These are phyloP conservation scores for Macaria liturata DNA, from an alignment of 2,888 invertebrate species.

Conservation along the genomic window DNA sequence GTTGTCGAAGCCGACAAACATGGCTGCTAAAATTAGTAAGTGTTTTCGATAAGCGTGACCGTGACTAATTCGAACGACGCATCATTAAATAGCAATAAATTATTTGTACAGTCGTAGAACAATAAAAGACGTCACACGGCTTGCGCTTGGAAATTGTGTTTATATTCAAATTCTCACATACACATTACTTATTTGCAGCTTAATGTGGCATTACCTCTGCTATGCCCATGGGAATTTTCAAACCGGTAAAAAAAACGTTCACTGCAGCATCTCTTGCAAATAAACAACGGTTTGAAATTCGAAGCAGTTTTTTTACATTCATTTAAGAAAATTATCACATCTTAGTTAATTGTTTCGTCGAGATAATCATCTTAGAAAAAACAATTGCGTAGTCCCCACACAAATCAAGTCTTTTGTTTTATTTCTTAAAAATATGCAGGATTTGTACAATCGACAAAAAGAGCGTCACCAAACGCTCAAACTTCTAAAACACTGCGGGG, in stretches of 20 bases:
- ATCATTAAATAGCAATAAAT: slow-evolving; percentile 44
- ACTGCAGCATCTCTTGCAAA: slow-evolving; percentile 49
- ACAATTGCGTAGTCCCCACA: slow-evolving; percentile 14
- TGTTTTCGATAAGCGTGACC: slow-evolving; percentile 35
- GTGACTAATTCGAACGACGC: slow-evolving; percentile 29
- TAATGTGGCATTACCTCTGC: slow-evolving; percentile 65
- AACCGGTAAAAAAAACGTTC: slow-evolving; percentile 49
- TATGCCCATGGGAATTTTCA: slow-evolving; percentile 64
- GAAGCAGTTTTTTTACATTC: slow-evolving; percentile 45
- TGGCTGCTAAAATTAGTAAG: slow-evolving; percentile 40
- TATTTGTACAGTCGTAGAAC: slow-evolving; percentile 34
- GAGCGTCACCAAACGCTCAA: slow-evolving; percentile 4
- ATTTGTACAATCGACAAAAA: slow-evolving; percentile 5
- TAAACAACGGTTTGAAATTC: slow-evolving; percentile 57
- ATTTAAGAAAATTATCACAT: slow-evolving; percentile 26
- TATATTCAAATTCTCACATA: slow-evolving; percentile 66
- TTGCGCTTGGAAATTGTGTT: slow-evolving; percentile 29
- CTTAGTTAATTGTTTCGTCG: slow-evolving; percentile 23
- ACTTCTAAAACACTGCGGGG: slow-evolving; percentile 29
- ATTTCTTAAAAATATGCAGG: slow-evolving; percentile 7
- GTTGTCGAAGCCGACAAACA: slow-evolving; percentile 34
- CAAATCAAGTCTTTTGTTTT: slow-evolving; percentile 20
- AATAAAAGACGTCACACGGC: slow-evolving; percentile 50
- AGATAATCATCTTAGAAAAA: slow-evolving; percentile 20
- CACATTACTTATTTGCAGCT: slow-evolving; percentile 74